These are phyloP conservation scores for Desmodus rotundus DNA, from an alignment of 2,113 vertebrate species.

Conservation along the genomic window DNA sequence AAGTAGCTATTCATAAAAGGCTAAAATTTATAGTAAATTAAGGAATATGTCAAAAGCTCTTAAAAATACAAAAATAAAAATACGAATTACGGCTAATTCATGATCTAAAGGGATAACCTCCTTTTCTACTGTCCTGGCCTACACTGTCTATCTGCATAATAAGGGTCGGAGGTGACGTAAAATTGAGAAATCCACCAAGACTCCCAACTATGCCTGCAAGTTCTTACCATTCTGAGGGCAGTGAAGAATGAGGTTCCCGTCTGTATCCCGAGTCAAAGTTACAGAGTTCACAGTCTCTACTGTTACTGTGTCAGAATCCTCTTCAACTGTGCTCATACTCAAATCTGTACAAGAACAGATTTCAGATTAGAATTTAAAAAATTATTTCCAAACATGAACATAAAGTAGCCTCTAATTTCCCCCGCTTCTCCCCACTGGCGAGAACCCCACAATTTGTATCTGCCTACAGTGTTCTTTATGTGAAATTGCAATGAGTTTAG, in stretches of 20 bases:
- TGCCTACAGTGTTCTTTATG: background rate
- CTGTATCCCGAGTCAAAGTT: constrained; percentile 92
- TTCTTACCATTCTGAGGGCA: constrained; percentile 89
- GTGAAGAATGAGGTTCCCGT: constrained; percentile 95
- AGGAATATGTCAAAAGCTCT: background rate
- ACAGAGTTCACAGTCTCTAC: constrained; percentile 92
- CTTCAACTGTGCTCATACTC: constrained; percentile 94
- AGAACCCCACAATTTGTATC: background rate
- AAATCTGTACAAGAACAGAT: constrained; percentile 79
- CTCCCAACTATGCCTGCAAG: background rate
- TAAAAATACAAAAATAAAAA: background rate
- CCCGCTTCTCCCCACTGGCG: rapidly evolving
- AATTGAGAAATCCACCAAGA: background rate
- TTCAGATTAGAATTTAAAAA: constrained; percentile 49
- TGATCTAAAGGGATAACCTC: background rate
- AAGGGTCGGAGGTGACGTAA: background rate
- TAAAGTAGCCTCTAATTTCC: background rate
- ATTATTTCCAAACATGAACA: constrained; percentile 5
- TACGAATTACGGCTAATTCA: background rate
- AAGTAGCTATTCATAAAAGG: background rate
- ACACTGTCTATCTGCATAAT: background rate
- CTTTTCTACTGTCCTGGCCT: background rate
- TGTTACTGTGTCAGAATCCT: constrained; percentile 88
- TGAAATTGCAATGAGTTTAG: background rate
- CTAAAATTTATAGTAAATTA: constrained; percentile 20